Evolutionary conservation across 2,797 vertebrate species (phyloP).

Genomic region (Lepus townsendii): DNA sequence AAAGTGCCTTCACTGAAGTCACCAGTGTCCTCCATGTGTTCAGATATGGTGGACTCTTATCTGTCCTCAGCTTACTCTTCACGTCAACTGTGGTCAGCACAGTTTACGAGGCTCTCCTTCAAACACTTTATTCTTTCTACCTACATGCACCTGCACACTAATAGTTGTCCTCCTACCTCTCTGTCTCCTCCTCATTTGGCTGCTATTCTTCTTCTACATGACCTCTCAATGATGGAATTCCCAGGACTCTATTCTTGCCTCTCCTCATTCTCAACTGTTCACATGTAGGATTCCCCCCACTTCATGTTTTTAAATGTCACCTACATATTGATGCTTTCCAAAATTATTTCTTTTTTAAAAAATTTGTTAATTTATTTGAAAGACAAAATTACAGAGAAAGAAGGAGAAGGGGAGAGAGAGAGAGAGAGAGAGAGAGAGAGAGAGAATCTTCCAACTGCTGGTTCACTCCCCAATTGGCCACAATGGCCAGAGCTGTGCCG

Average conservation of each 20-base stretch:
- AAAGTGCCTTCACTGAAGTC: conserved; percentile 31
- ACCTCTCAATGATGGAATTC: background rate
- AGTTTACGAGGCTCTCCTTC: background rate
- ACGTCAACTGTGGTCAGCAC: background rate
- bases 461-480: too few relatives aligned
- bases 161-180: background rate
- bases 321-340: conserved; percentile 7
- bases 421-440: too few relatives aligned
- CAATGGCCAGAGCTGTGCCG: too few relatives aligned
- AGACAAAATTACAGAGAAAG: too few relatives aligned
- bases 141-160: background rate
- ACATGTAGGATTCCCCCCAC: background rate
- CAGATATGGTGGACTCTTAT: background rate
- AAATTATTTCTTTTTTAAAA: too few relatives aligned
- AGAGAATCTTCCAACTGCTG: too few relatives aligned
- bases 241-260: background rate
- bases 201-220: background rate
- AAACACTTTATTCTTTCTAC: background rate
- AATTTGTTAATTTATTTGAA: too few relatives aligned
- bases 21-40: background rate
- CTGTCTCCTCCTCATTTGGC: background rate
- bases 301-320: conserved; percentile 52
- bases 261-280: conserved; percentile 40
- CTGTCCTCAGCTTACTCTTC: conserved; percentile 9
- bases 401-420: too few relatives aligned